A percentile compares a stretch with the other conserved stretches of the same genome.
phyloP scores from a whole-genome alignment of 2,113 vertebrate species.

The mouse (Mus musculus) region DNA sequence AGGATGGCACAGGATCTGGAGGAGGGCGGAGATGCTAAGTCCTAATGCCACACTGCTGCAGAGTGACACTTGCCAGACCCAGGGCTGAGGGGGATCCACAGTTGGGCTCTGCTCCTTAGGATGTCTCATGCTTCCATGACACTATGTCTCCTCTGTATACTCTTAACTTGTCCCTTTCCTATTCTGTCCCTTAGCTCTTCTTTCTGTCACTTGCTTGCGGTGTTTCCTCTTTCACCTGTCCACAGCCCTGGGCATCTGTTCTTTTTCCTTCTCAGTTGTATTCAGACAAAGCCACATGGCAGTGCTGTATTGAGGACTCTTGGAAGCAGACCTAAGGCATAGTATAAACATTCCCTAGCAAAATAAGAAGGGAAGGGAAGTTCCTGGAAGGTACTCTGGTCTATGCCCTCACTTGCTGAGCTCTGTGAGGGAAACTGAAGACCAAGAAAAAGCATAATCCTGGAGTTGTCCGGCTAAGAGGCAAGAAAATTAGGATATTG shows the following conservation, averaged over 20 bases:
- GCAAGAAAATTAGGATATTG: not conserved
- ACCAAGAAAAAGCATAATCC: not conserved
- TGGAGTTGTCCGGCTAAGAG: not conserved
- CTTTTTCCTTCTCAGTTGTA: not conserved
- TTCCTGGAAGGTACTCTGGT: not conserved
- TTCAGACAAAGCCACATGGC: not conserved
- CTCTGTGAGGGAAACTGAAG: not conserved
- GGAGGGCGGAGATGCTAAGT: not conserved
- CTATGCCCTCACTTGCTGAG: too few relatives aligned
- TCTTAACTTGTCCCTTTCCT: not conserved
- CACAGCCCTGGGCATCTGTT: not conserved
- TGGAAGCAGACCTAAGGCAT: not conserved
- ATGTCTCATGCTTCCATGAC: too few relatives aligned
- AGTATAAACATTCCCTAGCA: not conserved
- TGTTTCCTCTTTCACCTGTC: not conserved
- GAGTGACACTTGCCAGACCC: not conserved
- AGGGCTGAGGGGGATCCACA: not conserved
- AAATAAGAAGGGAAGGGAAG: not conserved
- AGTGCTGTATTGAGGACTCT: not conserved
- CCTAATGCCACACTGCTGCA: not conserved
- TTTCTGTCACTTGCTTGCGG: not conserved
- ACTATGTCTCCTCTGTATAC: not conserved
- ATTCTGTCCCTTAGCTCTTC: not conserved
- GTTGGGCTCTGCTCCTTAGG: not conserved
- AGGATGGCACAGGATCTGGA: not conserved